Base-by-base conservation (phyloP, 1,140 invertebrate genomes). In the Psilanteris sp. region DNA sequence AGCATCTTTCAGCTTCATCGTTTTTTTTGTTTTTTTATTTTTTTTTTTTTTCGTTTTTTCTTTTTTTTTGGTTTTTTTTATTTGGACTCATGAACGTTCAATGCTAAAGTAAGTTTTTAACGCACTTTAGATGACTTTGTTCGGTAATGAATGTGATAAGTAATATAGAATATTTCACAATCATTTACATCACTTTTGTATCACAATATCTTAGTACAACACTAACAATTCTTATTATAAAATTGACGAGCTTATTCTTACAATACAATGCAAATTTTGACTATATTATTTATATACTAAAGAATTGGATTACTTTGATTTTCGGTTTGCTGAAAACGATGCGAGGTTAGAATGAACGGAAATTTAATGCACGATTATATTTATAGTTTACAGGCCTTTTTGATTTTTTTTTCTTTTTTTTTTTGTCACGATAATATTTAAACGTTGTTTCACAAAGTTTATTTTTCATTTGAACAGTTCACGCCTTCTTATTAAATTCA, bases 181-280 rank as follows among this genome's bases (percentile, higher is more conserved):
- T 70, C 52, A 70, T 70, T 50, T 59, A 59, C 66, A 59, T 70
- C 34, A 41, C 41, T 59, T 50, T 52, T 52, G 18, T 70, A 70
- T 70, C 66, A 70, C 66, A 70, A 70, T 59, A 67, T 55, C 44
- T 70, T 52, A 70, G 44, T 70, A 70, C 44, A 59, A 70, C 36
- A 24, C 54, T 59, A 70, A 70, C 52, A 59, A 70, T 52, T 59
- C 66, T 70, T 70, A 70, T 70, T 44, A 36, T 70, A 70, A 59
- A 70, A 70, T 70, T 70, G 66, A 70, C 66, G 34, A 43, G 27
- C 54, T 70, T 70, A 59, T 52, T 34, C 27, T 70, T 70, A 70
- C 13, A 59, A n/a, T 59, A 70, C 36, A 68, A 59, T 68, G 50
- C 11, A 68, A 57, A 57, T 24, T 57, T 46, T 7, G 13, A 22